These are phyloP conservation scores for Lamprotornis superbus DNA, from an alignment of 2,113 vertebrate genomes.

Conservation along the genomic window DNA sequence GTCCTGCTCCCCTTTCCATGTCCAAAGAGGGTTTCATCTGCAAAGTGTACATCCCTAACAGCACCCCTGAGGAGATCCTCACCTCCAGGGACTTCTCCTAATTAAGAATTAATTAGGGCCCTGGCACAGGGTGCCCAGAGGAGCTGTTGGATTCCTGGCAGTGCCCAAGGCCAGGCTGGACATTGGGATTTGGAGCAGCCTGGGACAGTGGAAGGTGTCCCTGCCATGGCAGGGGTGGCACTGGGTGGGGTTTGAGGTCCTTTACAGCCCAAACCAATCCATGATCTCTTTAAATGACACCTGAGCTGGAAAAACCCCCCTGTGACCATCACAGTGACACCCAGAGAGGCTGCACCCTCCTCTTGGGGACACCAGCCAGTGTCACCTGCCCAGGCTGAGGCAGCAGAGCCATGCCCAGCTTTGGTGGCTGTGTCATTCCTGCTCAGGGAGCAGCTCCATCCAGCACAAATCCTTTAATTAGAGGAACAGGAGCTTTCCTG, in stretches of 20 bases:
- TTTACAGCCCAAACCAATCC: background rate
- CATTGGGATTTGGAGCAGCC: background rate
- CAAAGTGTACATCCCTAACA: background rate
- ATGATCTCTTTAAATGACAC: fast-evolving
- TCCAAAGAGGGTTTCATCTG: background rate
- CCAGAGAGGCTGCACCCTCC: fast-evolving
- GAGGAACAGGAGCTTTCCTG: background rate
- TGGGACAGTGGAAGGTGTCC: background rate
- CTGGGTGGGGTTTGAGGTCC: background rate
- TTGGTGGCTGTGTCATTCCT: background rate
- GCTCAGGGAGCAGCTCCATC: background rate
- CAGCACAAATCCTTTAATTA: background rate
- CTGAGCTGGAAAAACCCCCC: background rate
- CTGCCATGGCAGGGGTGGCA: background rate
- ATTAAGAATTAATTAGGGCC: background rate
- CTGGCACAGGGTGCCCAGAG: background rate
- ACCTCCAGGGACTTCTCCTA: background rate
- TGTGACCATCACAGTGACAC: background rate
- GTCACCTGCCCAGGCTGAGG: fast-evolving
- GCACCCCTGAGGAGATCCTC: background rate
- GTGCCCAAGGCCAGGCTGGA: background rate
- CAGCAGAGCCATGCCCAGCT: background rate
- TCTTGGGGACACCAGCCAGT: fast-evolving
- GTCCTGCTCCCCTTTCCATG: background rate
- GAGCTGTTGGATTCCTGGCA: background rate